These are phyloP conservation scores for Bradypodion pumilum DNA, from an alignment of 2,797 vertebrate species.

Conservation along the genomic window DNA sequence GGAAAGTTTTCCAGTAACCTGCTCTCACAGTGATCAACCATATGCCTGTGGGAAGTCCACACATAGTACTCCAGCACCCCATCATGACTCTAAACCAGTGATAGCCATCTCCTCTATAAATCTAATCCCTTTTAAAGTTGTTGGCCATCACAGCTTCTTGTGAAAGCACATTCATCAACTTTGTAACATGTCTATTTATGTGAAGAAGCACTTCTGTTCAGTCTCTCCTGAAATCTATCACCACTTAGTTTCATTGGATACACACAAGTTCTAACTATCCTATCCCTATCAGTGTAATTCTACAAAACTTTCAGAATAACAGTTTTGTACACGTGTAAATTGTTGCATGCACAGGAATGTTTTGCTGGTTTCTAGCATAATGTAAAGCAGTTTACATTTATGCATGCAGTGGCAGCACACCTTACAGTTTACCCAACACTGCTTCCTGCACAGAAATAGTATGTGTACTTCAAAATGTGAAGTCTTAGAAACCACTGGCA, in stretches of 20 bases:
- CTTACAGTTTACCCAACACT: neutral
- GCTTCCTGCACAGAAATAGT: conserved; percentile 1
- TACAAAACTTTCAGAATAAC: neutral
- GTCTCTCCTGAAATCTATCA: neutral
- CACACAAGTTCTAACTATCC: neutral
- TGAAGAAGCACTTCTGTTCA: neutral
- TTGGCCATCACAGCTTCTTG: neutral
- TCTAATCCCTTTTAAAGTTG: neutral
- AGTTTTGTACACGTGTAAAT: neutral
- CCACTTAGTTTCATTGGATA: neutral
- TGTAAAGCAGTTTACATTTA: neutral
- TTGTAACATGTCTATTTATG: neutral
- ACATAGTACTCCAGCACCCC: neutral
- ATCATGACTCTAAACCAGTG: too few relatives aligned
- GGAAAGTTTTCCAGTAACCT: neutral
- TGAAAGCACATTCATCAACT: neutral
- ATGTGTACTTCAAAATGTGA: neutral
- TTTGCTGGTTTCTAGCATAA: neutral
- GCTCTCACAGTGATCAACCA: neutral
- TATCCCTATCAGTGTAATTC: neutral
- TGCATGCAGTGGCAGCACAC: neutral
- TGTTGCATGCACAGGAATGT: neutral
- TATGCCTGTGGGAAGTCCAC: neutral
- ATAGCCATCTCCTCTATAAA: neutral
- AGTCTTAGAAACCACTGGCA: neutral